phyloP scores from a whole-genome alignment of 2,113 vertebrate genomes.

The Meles meles region DNA sequence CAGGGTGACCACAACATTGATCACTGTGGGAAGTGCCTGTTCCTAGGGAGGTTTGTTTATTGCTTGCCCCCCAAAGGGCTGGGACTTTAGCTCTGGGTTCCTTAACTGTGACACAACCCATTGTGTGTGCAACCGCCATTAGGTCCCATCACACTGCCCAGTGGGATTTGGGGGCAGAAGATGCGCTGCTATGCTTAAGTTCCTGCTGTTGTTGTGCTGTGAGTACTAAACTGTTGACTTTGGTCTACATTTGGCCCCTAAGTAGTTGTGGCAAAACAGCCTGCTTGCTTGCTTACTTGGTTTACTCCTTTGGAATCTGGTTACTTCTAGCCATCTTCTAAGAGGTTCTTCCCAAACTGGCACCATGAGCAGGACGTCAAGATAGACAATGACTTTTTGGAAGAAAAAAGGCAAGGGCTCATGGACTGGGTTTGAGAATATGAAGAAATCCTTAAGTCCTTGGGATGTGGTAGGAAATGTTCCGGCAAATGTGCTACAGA shows the following conservation, averaged over 20 bases:
- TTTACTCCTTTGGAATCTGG: not conserved
- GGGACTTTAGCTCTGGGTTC: not conserved
- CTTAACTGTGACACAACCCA: too few relatives aligned
- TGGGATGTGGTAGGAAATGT: not conserved
- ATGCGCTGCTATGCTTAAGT: not conserved
- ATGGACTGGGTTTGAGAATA: not conserved
- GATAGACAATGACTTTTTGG: not conserved
- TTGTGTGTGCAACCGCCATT: not conserved
- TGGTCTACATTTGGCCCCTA: not conserved
- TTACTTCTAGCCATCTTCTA: not conserved
- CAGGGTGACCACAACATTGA: not conserved
- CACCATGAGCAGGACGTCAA: not conserved
- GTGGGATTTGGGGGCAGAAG: not conserved
- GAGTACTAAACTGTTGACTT: not conserved
- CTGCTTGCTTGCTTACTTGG: not conserved
- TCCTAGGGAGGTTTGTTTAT: not conserved
- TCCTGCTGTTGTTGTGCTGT: not conserved
- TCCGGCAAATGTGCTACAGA: not conserved
- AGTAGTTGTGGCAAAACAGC: not conserved
- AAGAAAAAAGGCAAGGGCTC: not conserved
- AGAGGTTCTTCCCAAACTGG: not conserved
- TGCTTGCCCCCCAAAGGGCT: not conserved
- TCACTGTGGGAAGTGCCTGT: not conserved
- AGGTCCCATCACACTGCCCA: not conserved
- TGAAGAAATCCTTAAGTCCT: not conserved